phyloP scores from a whole-genome alignment of 2,113 vertebrate species.

The Dinomys branickii region DNA sequence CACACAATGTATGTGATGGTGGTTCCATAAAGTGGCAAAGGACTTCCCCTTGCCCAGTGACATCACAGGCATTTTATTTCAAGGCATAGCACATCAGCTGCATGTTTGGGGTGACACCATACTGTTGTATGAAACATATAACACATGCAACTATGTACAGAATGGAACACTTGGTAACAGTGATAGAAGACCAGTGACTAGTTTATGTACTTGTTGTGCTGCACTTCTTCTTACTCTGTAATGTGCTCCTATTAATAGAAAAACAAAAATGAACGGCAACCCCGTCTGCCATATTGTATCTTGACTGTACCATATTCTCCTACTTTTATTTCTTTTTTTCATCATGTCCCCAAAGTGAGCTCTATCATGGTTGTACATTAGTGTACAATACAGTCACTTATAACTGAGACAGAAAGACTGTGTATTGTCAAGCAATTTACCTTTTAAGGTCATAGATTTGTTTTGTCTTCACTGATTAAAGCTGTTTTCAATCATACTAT shows the following conservation, averaged over 20 bases:
- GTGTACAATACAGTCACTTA: too few relatives aligned
- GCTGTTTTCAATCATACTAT: too few relatives aligned
- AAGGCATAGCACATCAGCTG: not conserved
- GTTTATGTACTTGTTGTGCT: not conserved
- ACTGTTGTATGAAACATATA: not conserved
- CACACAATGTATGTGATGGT: not conserved
- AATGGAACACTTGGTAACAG: not conserved
- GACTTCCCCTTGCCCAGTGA: not conserved
- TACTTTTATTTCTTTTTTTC: not conserved
- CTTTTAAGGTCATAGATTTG: too few relatives aligned
- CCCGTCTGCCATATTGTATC: fast-evolving
- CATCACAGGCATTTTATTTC: not conserved
- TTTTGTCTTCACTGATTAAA: too few relatives aligned
- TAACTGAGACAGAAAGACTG: too few relatives aligned
- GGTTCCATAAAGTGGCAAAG: too few relatives aligned
- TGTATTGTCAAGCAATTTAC: too few relatives aligned
- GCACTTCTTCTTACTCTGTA: not conserved
- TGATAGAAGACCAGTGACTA: not conserved
- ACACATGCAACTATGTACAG: not conserved
- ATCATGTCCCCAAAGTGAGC: too few relatives aligned
- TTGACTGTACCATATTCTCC: too few relatives aligned
- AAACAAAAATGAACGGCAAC: too few relatives aligned
- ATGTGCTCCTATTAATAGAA: not conserved
- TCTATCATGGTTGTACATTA: not conserved
- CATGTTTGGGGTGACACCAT: not conserved